phyloP scores from a whole-genome alignment of 30 jellyfish, hydroid and myxozoan genomes.

The Hydractinia echinata region DNA sequence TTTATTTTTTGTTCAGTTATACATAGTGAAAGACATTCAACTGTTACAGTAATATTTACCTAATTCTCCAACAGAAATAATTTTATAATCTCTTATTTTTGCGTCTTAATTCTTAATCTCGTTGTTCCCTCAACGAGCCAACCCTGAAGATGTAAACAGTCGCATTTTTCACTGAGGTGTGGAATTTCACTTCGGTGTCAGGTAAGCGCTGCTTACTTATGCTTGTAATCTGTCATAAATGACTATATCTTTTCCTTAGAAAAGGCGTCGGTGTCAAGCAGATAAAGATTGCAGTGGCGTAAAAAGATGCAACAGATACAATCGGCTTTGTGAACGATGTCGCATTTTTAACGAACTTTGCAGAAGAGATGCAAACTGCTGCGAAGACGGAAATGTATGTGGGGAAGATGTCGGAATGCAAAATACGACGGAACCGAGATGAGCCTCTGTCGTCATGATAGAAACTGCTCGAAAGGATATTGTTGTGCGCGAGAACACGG shows the following conservation, averaged over 20 bases:
- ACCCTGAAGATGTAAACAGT: too few relatives aligned
- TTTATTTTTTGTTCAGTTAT: too few relatives aligned
- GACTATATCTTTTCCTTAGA: not conserved
- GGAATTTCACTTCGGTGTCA: too few relatives aligned
- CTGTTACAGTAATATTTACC: too few relatives aligned
- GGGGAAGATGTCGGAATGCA: slow-evolving; percentile 37
- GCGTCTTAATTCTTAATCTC: too few relatives aligned
- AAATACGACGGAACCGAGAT: slow-evolving; percentile 14
- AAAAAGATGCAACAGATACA: not conserved
- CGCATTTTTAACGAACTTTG: slow-evolving; percentile 20
- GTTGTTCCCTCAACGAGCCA: too few relatives aligned
- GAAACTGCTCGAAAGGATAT: slow-evolving; percentile 13
- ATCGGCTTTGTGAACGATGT: slow-evolving; percentile 16
- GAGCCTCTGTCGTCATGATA: slow-evolving; percentile 17
- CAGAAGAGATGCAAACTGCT: slow-evolving; percentile 28
- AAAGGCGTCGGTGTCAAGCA: slow-evolving; percentile 31
- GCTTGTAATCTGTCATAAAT: too few relatives aligned
- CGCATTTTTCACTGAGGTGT: too few relatives aligned
- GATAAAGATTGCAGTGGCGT: slow-evolving; percentile 1
- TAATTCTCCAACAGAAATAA: too few relatives aligned
- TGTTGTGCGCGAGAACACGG: slow-evolving; percentile 43
- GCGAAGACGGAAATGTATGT: slow-evolving; percentile 27
- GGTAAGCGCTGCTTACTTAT: too few relatives aligned
- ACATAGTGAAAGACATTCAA: too few relatives aligned
- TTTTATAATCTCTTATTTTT: too few relatives aligned